Evolutionary conservation across 2,113 vertebrate species (phyloP), one percentile per base, ranked within the genome.

Genomic region (Porphyrio hochstetteri): DNA sequence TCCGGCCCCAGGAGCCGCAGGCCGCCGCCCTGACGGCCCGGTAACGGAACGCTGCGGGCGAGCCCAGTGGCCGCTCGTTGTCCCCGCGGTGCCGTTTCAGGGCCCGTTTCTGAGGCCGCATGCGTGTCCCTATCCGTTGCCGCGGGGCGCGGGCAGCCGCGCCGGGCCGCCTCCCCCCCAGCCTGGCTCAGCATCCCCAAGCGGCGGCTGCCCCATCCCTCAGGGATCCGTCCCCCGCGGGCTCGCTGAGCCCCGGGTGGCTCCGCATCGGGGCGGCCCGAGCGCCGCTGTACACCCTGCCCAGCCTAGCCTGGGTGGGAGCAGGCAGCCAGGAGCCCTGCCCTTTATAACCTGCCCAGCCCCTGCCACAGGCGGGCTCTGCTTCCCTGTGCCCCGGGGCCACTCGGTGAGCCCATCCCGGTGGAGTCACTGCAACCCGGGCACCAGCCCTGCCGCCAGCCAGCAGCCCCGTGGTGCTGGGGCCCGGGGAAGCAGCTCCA

Each of bases 241-340:
- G 13, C 48, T 33, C 17, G 2, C 42, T 4, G 24, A 4, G 13
- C n/a, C 17, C 5, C 10, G 2, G 4, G 6, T 3, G 10, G 4
- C 12, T 35, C 53, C 16, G 4, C 55, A 11, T 3, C 55, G 7
- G 4, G 5, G 9, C 13, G 6, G 4, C 25, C 63, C 5, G 25
- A 27, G 20, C 42, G 2, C 28, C 2, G 4, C 52, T 15, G 9
- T n/a, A 5, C 19, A 19, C 14, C 16, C 1, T 3, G 1, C 20
- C 8, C 20, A 8, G 21, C 64, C 29, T 52, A 6, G 7, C 38
- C 31, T 2, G 14, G 28, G 5, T 4, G 4, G 35, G 13, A 35
- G 19, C 4, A 19, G 9, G 5, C 5, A 8, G 2, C 2, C 12
- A 38, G 15, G 23, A 40, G 24, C 35, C 13, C 50, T 52, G 57